These are phyloP conservation scores for Aethina tumida DNA, from an alignment of 1,140 invertebrate genomes.

Conservation along the genomic window DNA sequence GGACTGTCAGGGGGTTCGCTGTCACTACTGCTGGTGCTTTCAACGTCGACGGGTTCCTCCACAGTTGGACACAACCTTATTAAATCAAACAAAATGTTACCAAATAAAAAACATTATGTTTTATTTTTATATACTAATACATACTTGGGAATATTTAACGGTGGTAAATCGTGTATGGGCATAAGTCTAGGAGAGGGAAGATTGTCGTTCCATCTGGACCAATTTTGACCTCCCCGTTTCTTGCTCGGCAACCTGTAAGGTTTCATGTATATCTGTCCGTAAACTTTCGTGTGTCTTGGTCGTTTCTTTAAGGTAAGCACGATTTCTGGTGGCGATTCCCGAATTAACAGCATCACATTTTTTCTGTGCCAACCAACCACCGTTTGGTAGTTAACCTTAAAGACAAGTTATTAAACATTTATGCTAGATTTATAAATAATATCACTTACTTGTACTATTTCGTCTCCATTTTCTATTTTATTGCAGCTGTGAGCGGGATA, in stretches of 20 bases:
- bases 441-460: conserved; percentile 73
- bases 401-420: conserved; percentile 27
- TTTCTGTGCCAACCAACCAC: conserved; percentile 81
- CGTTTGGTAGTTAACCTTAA: conserved; percentile 82
- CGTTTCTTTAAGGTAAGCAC: conserved; percentile 75
- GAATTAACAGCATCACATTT: conserved; percentile 65
- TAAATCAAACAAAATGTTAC: conserved; percentile 23
- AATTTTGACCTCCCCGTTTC: conserved; percentile 53
- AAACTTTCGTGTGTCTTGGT: conserved; percentile 72
- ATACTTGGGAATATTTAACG: conserved; percentile 49
- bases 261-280: conserved; percentile 73
- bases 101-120: conserved; percentile 5
- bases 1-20: conserved; percentile 32
- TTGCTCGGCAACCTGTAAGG: conserved; percentile 67
- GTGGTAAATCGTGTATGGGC: conserved; percentile 51
- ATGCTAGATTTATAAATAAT: conserved; percentile 4
- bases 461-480: conserved; percentile 86
- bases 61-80: too few relatives aligned
- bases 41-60: conserved; percentile 23
- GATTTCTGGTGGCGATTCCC: conserved; percentile 70
- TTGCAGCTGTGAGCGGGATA: conserved; percentile 76
- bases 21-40: conserved; percentile 29
- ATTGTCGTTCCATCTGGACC: conserved; percentile 55
- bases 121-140: conserved; percentile 8
- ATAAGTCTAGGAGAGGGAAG: conserved; percentile 54